A percentile compares a stretch with the other conserved stretches of the same genome.
phyloP scores from a whole-genome alignment of 2,797 vertebrate species.

The Etheostoma nigrum region DNA sequence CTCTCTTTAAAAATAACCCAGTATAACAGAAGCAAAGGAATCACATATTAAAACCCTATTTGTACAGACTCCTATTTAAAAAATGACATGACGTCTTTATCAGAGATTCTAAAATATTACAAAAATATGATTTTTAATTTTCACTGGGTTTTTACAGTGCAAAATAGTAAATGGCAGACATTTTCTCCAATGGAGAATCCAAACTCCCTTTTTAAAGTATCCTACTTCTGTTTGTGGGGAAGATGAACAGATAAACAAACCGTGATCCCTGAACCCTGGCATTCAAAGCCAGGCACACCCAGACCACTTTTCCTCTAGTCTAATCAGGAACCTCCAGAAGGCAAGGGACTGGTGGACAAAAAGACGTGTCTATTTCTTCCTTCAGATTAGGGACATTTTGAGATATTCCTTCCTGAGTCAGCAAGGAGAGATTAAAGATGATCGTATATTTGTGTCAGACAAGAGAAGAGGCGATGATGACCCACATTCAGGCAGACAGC shows the following conservation, averaged over 20 bases:
- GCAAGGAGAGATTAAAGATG: slow-evolving; percentile 41
- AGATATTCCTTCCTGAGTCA: slow-evolving; percentile 16
- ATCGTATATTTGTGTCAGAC: slow-evolving; percentile 22
- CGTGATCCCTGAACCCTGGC: slow-evolving; percentile 40
- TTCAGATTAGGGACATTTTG: slow-evolving; percentile 43
- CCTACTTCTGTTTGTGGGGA: slow-evolving; percentile 10
- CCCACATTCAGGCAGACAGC: slow-evolving; percentile 21
- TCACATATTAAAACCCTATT: neutral
- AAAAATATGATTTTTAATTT: neutral
- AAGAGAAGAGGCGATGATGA: slow-evolving; percentile 7
- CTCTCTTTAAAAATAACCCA: slow-evolving; percentile 3
- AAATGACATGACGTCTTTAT: neutral
- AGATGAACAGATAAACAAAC: slow-evolving; percentile 27
- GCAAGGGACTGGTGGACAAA: neutral
- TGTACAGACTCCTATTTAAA: neutral
- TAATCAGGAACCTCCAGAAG: slow-evolving; percentile 10
- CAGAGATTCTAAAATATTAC: neutral
- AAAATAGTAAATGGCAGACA: neutral
- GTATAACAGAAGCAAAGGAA: slow-evolving; percentile 1
- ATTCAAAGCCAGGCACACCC: slow-evolving; percentile 24
- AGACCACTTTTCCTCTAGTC: slow-evolving; percentile 6
- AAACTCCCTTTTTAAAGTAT: neutral
- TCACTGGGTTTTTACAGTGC: neutral
- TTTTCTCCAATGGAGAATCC: neutral
- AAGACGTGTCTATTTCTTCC: slow-evolving; percentile 17